A percentile compares a stretch with the other conserved stretches of the same genome.
These are phyloP conservation scores for Drosophila ananassae DNA, from an alignment of 1,140 invertebrate genomes.

Conservation along the genomic window DNA sequence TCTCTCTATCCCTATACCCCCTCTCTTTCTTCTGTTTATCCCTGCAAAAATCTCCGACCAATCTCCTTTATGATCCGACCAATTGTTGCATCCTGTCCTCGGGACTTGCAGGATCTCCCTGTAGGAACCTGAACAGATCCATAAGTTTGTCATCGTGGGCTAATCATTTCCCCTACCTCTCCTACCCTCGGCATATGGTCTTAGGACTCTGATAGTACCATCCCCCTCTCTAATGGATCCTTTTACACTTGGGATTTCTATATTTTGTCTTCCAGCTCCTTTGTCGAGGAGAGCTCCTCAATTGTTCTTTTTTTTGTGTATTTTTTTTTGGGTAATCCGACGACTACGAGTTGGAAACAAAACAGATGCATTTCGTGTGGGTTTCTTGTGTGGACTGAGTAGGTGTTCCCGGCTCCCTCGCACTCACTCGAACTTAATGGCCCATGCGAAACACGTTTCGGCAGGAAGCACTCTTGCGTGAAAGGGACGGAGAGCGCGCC, in stretches of 20 bases:
- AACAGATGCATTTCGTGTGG: conserved; percentile 68
- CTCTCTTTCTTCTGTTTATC: conserved; percentile 12
- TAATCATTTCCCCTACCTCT: conserved; percentile 66
- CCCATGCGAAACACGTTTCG: conserved; percentile 71
- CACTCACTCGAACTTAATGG: conserved; percentile 27
- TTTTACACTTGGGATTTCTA: conserved; percentile 68
- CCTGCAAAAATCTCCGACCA: conserved; percentile 33
- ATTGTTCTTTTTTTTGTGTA: conserved; percentile 32
- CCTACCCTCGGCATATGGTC: conserved; percentile 44
- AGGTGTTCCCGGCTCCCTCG: conserved; percentile 42
- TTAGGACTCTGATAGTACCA: not conserved
- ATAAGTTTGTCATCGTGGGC: conserved; percentile 71
- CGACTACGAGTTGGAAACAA: conserved; percentile 47
- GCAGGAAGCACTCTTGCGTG: conserved; percentile 9
- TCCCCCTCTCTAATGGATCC: conserved; percentile 56
- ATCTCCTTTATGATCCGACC: conserved; percentile 4
- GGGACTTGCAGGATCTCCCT: not conserved
- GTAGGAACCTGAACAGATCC: conserved; percentile 1
- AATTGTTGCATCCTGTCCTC: conserved; percentile 29
- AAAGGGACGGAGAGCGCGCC: not conserved
- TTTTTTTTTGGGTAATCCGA: conserved; percentile 42
- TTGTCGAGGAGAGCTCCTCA: conserved; percentile 34
- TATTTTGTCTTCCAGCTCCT: conserved; percentile 35
- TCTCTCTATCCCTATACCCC: not conserved
- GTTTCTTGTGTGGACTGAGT: conserved; percentile 25